Evolutionary conservation across 2,888 invertebrate species (phyloP).

Genomic region (Piscicola geometra): DNA sequence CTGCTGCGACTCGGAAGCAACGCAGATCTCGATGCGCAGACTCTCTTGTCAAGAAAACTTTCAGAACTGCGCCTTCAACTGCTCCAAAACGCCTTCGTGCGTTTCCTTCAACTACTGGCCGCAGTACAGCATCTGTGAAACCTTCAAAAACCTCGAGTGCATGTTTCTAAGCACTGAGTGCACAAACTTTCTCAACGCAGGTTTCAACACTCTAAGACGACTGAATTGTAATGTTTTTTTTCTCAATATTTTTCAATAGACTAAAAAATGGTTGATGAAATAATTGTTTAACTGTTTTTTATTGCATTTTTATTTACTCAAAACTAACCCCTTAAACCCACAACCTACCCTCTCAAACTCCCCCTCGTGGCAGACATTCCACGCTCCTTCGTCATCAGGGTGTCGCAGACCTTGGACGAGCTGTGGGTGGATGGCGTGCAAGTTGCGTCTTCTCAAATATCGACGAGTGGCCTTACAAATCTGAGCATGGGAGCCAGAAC

Average conservation of each 20-base stretch:
- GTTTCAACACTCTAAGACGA: neutral
- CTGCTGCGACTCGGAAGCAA: neutral
- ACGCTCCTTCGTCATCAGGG: neutral
- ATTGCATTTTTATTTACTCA: too few species aligned
- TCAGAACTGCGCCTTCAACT: neutral
- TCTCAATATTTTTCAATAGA: too few species aligned
- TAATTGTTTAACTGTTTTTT: too few species aligned
- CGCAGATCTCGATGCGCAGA: neutral
- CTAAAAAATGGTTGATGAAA: too few species aligned
- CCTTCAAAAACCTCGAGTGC: neutral
- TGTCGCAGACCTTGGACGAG: neutral
- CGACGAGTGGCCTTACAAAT: neutral
- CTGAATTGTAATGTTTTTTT: too few species aligned
- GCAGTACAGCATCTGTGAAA: neutral
- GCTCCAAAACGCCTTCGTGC: neutral
- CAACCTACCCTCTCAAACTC: too few species aligned
- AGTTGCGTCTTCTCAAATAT: neutral
- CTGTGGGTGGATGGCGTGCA: neutral
- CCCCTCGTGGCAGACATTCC: neutral
- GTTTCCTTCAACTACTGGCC: slow-evolving; percentile 7
- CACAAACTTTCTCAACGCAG: neutral
- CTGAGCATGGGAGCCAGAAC: neutral
- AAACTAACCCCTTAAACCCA: too few species aligned
- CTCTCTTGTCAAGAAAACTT: neutral
- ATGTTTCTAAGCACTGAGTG: neutral